Base-by-base conservation (phyloP, 1,140 invertebrate genomes). In the Conus betulinus region DNA sequence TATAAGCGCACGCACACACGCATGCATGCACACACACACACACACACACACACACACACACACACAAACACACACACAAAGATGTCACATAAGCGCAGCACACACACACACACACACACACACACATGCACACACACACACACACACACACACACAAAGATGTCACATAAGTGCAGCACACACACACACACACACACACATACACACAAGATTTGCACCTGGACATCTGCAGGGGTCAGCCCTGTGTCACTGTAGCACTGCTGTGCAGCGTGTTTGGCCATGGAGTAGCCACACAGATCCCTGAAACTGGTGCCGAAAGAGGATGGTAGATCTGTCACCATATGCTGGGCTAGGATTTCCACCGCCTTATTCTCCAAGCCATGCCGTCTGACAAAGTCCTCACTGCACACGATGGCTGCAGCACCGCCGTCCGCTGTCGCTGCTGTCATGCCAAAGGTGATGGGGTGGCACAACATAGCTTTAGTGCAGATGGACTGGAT, bases 351-450 rank as follows among this genome's bases (percentile, higher is more conserved):
- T 13, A 99, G 92, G 91, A 99, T 99, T 96, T 99, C 98, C 2
- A 99, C 98, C 57, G 99, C 99, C 94, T 96, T 94, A 5, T 87
- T 67, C 93, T 99, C 97, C 5, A 99, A 95, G 27, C 97, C 97
- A 94, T 98, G 97, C 53, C 96, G 96, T 87, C 96, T 96, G 6
- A 99, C 98, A 95, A 99, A 99, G 4, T 97, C 96, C 95, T 99
- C 98, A 71, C 97, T 98, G 86, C 97, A 98, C 20, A 99, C 93
- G 90, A 99, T 96, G 0, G 97, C 98, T 53, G 98, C 98, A 53
- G 98, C 99, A 17, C 98, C 97, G 15, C 99, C 99, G 96, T 99
- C 98, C 53, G 98, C 99, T 2, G 98, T 99, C 20, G 99, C 99
- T 93, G 93, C 92, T 3, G 92, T 92, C 94, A 94, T 94, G 88